A percentile compares a stretch with the other conserved stretches of the same genome.
Conservation (phyloP, 2,797 vertebrate species). For the Myoxocephalus aenaeus region DNA sequence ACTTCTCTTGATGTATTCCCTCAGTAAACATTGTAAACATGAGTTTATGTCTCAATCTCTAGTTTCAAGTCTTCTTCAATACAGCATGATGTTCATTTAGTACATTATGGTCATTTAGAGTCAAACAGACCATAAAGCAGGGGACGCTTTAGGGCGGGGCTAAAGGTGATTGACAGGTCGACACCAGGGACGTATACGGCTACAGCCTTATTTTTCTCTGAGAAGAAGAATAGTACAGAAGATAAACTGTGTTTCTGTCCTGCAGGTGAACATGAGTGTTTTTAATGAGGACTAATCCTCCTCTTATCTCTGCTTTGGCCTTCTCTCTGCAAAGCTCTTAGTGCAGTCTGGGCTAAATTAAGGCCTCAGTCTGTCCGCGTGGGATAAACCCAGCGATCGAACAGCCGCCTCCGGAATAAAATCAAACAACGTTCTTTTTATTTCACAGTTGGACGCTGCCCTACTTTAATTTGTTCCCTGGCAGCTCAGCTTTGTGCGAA, state of each 20-base stretch:
- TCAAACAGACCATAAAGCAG: not conserved
- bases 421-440: not conserved
- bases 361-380: conserved; percentile 54
- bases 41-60: not conserved
- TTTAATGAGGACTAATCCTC: not conserved
- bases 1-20: not conserved
- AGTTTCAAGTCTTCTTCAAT: not conserved
- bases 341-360: conserved; percentile 69
- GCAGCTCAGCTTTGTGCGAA: not conserved
- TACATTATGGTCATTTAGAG: not conserved
- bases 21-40: conserved; percentile 1
- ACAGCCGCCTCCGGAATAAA: conserved; percentile 17
- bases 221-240: too few species aligned
- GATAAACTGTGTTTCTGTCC: too few species aligned
- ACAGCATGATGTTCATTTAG: not conserved
- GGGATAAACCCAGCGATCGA: conserved; percentile 53
- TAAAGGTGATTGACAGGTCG: not conserved
- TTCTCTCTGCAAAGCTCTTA: conserved; percentile 62
- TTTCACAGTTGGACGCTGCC: too few species aligned
- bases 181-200: too few species aligned
- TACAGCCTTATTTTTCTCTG: too few species aligned
- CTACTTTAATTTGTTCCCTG: too few species aligned
- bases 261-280: not conserved
- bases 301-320: conserved; percentile 57
- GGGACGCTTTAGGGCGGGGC: not conserved